Evolutionary conservation across 2,888 invertebrate species (phyloP).

Genomic region (Pseudococcus jackbeardsleyi): DNA sequence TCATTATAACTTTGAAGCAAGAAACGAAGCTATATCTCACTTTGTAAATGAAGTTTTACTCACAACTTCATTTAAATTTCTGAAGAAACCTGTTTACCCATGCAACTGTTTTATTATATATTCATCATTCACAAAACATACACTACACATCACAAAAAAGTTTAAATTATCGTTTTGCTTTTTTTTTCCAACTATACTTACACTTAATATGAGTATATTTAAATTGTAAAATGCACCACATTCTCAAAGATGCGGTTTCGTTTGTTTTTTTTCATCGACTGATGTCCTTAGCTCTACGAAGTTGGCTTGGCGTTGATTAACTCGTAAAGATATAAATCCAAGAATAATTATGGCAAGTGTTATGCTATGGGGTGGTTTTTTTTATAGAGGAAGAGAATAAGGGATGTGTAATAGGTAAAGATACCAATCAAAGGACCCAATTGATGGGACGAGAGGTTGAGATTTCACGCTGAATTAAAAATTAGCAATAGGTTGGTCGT

Average conservation of each 20-base stretch:
- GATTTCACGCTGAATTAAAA: background rate
- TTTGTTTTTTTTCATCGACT: background rate
- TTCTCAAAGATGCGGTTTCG: background rate
- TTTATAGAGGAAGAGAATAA: no score
- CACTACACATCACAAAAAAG: conserved; percentile 14
- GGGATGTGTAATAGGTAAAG: no score
- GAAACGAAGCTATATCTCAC: conserved; percentile 57
- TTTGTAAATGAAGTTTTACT: conserved; percentile 61
- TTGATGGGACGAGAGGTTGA: background rate
- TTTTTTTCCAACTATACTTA: background rate
- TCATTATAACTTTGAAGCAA: conserved; percentile 51
- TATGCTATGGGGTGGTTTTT: no score
- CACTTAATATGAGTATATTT: background rate
- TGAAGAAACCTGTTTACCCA: conserved; percentile 59
- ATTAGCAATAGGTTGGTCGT: background rate
- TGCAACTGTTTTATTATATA: conserved; percentile 49
- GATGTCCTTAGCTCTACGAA: no score
- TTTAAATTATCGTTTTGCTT: conserved; percentile 47
- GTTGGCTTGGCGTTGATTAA: background rate
- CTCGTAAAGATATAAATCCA: background rate
- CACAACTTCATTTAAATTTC: conserved; percentile 62
- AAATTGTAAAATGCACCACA: background rate
- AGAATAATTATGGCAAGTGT: no score
- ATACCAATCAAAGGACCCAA: no score
- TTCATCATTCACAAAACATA: conserved; percentile 49